phyloP scores from a whole-genome alignment of 2,797 vertebrate species.

The Mionectes olivaceus region DNA sequence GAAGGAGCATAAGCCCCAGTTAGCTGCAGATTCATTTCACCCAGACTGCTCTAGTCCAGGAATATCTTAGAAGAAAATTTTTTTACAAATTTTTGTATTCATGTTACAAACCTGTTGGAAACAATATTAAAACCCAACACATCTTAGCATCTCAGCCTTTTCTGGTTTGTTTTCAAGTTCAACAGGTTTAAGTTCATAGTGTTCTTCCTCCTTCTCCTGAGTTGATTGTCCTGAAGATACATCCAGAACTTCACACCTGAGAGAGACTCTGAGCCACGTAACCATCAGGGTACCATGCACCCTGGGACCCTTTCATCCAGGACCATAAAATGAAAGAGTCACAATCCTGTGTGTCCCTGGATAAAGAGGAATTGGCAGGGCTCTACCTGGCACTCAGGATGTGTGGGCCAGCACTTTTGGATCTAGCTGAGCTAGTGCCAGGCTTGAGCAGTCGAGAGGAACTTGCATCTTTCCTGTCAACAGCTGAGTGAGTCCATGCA shows the following conservation, averaged over 20 bases:
- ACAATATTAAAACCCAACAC: not conserved
- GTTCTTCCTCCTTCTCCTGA: not conserved
- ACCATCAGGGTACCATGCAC: not conserved
- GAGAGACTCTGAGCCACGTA: not conserved
- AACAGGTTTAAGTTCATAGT: not conserved
- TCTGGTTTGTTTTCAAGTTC: not conserved
- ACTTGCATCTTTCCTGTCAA: fast-evolving
- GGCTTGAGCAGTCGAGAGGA: not conserved
- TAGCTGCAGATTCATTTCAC: not conserved
- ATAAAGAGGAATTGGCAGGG: not conserved
- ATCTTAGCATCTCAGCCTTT: not conserved
- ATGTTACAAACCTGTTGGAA: not conserved
- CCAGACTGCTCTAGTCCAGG: not conserved
- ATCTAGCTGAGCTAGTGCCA: not conserved
- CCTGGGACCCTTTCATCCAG: not conserved
- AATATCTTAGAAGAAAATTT: not conserved
- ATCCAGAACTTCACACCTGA: not conserved
- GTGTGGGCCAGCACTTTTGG: not conserved
- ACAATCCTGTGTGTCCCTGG: not conserved
- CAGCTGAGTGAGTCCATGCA: not conserved
- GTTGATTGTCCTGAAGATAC: not conserved
- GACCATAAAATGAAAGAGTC: not conserved
- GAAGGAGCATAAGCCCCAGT: not conserved
- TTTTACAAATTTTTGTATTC: not conserved
- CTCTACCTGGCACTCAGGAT: not conserved